Evolutionary conservation across 2,113 vertebrate species (phyloP).

Genomic region (Paramormyrops kingsleyae): DNA sequence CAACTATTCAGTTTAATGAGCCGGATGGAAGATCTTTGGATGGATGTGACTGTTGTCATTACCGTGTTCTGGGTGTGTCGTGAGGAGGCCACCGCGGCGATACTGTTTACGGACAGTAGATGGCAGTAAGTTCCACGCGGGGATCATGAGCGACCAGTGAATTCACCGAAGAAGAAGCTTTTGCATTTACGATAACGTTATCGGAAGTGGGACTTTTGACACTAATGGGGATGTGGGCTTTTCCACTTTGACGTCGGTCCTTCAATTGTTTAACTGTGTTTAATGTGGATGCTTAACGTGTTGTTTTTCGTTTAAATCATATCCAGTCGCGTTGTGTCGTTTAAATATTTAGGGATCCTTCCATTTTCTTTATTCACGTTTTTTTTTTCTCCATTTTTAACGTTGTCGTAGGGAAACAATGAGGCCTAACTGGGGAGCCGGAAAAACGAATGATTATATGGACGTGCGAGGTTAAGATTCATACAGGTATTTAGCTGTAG

Average conservation of each 20-base stretch:
- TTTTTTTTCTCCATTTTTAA: not conserved
- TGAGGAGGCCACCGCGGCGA: not conserved
- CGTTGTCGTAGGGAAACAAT: slow-evolving; percentile 18
- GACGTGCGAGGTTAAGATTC: not conserved
- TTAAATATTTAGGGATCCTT: not conserved
- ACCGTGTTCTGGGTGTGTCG: not conserved
- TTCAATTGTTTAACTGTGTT: slow-evolving; percentile 14
- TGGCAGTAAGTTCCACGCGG: not conserved
- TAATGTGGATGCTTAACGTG: not conserved
- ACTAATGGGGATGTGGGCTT: slow-evolving; percentile 10
- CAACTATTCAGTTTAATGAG: not conserved
- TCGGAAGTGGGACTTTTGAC: slow-evolving; percentile 8
- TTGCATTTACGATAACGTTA: not conserved
- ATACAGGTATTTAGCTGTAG: slow-evolving; percentile 12
- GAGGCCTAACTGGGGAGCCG: slow-evolving; percentile 10
- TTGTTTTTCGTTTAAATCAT: not conserved
- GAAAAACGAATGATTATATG: not conserved
- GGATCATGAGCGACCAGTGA: not conserved
- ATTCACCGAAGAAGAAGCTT: not conserved
- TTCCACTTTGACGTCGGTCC: slow-evolving; percentile 7
- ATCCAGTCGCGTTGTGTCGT: not conserved
- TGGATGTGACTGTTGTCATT: not conserved
- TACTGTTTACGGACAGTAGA: not conserved
- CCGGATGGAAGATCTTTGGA: not conserved
- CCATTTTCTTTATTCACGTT: not conserved